Conservation (phyloP, 2,113 vertebrate species). For the Cyanistes caeruleus region DNA sequence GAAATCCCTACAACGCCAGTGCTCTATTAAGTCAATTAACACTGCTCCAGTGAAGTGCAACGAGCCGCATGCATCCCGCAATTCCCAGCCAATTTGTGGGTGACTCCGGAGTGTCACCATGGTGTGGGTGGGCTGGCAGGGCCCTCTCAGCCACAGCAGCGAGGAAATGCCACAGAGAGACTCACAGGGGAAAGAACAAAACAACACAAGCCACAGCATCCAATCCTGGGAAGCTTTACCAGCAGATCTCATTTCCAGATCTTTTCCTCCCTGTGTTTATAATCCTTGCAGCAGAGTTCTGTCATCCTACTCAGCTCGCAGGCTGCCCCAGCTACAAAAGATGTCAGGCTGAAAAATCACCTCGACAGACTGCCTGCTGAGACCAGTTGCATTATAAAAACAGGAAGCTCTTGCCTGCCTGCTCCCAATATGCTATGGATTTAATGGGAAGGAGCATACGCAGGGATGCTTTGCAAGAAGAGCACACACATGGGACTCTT, state of each 20-base stretch:
- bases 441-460: not conserved
- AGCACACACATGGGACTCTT: not conserved
- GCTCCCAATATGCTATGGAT: not conserved
- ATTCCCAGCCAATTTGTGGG: not conserved
- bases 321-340: not conserved
- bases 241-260: not conserved
- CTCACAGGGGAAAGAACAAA: not conserved
- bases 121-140: not conserved
- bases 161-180: not conserved
- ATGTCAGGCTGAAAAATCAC: constrained; percentile 31
- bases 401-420: constrained; percentile 18
- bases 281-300: not conserved
- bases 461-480: not conserved
- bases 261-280: not conserved
- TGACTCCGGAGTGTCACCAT: not conserved
- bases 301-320: not conserved
- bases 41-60: not conserved
- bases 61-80: not conserved
- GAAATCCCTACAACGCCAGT: not conserved
- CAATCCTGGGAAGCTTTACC: not conserved
- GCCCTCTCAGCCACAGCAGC: not conserved
- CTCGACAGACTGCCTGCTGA: constrained; percentile 9
- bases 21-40: constrained; percentile 21
- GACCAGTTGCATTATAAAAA: not conserved
- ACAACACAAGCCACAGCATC: not conserved